Base-by-base conservation (phyloP, 1,140 invertebrate genomes). In the Hyposmocoma kahamanoa region DNA sequence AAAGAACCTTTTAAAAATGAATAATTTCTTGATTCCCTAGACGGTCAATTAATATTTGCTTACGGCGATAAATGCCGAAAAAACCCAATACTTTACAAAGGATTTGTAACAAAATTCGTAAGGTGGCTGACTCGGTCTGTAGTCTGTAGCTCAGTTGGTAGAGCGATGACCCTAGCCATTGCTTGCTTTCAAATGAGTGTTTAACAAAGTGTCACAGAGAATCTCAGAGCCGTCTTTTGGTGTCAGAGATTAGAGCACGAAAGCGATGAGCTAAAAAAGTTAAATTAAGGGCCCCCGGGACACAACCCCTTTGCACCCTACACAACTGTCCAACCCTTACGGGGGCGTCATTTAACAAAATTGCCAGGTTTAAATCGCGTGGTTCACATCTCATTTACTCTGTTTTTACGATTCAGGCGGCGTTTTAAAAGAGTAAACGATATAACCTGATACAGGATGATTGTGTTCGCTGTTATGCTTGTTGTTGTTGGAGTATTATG, bases 361-460 rank as follows among this genome's bases (percentile, higher is more conserved):
- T 70, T 67, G 44, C 63, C 41, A 45, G 56, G 50, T 61, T 57
- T 53, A 61, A 70, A 67, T 66, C 63, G 61, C 47, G 41, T 19
- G 54, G 57, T 60, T 70, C 57, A 64, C 63, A 62, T 62, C 58
- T 64, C 60, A 67, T 67, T 70, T 67, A 57, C 49, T 43, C 44
- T 39, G 50, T 66, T 62, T 68, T 65, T 62, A 68, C 43, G 51
- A 50, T 44, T 52, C 46, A 21, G 38, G 26, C 21, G 42, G 45
- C 47, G 49, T 56, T 56, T 56, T 44, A 43, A 51, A 56, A 44
- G 41, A 44, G 20, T 55, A 17, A 19, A 15, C 20, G 32, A 36
- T 17, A 36, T 36, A 36, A 36, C 32, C 32, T 8, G 32, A 36
- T 36, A 36, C 8, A 36, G n/a, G n/a, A n/a, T n/a, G n/a, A n/a